Percentiles rank a stretch among this genome's conserved stretches.
Conservation (phyloP, 2,113 vertebrate species). For the Naja naja region DNA sequence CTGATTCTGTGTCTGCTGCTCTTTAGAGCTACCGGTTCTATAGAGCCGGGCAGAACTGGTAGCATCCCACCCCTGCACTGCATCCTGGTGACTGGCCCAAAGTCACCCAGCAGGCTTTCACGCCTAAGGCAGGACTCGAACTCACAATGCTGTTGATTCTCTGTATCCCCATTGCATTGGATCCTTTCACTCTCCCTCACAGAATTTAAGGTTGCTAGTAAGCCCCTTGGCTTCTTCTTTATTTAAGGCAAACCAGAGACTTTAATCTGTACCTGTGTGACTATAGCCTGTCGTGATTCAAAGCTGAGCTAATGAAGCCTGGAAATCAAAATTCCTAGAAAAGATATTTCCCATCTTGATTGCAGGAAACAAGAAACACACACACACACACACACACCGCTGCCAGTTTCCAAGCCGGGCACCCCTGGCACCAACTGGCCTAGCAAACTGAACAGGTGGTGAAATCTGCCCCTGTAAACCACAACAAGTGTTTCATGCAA, state of each 20-base stretch:
- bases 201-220: too few species aligned
- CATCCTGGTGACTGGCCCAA: too few species aligned
- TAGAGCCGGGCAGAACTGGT: too few species aligned
- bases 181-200: not conserved
- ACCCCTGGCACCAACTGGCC: not conserved
- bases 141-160: not conserved
- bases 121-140: not conserved
- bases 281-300: not conserved
- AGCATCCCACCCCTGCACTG: too few species aligned
- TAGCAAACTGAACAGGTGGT: not conserved
- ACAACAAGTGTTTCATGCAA: not conserved
- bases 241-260: not conserved
- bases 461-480: not conserved
- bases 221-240: too few species aligned
- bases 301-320: not conserved
- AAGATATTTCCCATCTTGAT: not conserved
- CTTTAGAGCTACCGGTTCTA: too few species aligned
- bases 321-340: not conserved
- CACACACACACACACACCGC: too few species aligned
- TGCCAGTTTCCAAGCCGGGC: not conserved
- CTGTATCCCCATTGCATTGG: not conserved
- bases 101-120: too few species aligned
- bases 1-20: too few species aligned
- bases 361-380: not conserved
- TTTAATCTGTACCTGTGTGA: not conserved